Percentiles rank a stretch among this genome's conserved stretches.
Evolutionary conservation across 2,113 vertebrate species (phyloP).

Genomic region (Rhegmatorhina hoffmannsi): DNA sequence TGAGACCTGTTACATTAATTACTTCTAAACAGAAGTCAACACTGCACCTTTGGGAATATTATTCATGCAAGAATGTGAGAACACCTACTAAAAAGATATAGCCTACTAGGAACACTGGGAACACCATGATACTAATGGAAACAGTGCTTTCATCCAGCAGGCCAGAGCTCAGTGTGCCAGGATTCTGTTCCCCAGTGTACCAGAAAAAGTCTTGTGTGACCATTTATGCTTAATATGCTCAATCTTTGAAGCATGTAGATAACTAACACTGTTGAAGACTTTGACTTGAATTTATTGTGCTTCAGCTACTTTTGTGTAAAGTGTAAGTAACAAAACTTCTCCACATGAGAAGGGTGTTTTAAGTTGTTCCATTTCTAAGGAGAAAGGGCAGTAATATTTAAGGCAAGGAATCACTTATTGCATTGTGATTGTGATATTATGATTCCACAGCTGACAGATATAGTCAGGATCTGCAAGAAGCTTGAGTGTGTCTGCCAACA

Average conservation of each 20-base stretch:
- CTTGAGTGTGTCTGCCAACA: neutral
- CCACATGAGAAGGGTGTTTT: neutral
- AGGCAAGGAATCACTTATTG: neutral
- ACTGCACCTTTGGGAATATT: neutral
- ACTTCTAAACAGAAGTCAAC: neutral
- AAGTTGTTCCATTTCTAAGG: neutral
- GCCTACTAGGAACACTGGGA: neutral
- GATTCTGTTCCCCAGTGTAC: neutral
- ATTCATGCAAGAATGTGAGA: neutral
- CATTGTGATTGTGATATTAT: neutral
- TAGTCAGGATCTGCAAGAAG: neutral
- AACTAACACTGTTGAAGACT: neutral
- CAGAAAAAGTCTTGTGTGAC: neutral
- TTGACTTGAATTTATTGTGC: neutral
- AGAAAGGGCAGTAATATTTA: conserved; percentile 4
- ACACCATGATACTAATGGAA: neutral
- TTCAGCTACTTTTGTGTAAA: neutral
- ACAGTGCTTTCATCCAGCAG: neutral
- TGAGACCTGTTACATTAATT: neutral
- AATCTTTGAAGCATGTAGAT: neutral
- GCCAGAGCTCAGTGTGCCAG: neutral
- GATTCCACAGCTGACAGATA: neutral
- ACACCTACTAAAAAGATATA: neutral
- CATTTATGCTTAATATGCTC: neutral
- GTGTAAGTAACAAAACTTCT: neutral